Percentiles rank a stretch among this genome's conserved stretches.
Evolutionary conservation across 2,113 vertebrate genomes (phyloP).

Genomic region (Okapia johnstoni): DNA sequence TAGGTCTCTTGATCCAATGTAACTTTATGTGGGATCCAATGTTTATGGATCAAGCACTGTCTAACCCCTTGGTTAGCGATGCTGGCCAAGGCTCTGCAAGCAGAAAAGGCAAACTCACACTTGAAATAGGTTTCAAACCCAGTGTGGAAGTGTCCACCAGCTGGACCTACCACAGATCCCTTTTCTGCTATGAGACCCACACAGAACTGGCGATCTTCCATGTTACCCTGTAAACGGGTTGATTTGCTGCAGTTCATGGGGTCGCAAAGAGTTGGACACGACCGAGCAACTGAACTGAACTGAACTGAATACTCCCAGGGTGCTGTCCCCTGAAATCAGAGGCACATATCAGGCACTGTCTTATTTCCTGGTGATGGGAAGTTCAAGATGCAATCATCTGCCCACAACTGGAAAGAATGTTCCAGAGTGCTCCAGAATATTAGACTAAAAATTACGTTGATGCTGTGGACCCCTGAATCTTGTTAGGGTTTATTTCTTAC

Average conservation of each 20-base stretch:
- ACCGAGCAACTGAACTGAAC: no score
- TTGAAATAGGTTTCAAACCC: background rate
- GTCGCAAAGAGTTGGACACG: no score
- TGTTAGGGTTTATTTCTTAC: background rate
- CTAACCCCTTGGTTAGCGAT: background rate
- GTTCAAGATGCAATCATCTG: background rate
- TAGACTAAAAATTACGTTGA: background rate
- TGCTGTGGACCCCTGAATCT: background rate
- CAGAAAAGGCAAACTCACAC: background rate
- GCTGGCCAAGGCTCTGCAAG: background rate
- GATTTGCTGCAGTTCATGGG: background rate
- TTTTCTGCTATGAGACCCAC: background rate
- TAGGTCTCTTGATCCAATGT: background rate
- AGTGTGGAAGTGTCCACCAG: background rate
- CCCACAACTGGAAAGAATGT: background rate
- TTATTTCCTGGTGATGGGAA: background rate
- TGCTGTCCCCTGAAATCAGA: background rate
- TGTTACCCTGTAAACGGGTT: background rate
- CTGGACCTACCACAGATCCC: background rate
- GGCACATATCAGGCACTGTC: background rate
- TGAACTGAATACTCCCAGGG: background rate
- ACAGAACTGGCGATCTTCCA: background rate
- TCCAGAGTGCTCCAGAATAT: background rate
- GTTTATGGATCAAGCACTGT: background rate
- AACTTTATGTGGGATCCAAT: background rate